These are phyloP conservation scores for Hedya salicella DNA, from an alignment of 2,888 invertebrate genomes.

Conservation along the genomic window DNA sequence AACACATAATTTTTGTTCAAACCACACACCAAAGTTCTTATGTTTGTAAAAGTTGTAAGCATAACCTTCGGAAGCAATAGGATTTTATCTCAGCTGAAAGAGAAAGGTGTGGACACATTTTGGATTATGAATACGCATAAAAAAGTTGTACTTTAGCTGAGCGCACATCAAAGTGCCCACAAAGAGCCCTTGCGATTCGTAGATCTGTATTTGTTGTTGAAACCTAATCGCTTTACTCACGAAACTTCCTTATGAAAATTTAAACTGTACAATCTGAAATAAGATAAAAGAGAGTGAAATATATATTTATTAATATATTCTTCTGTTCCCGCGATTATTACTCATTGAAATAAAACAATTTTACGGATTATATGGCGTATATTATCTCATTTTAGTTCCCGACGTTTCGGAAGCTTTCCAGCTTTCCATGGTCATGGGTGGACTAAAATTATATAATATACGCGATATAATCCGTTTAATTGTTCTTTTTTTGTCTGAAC, in stretches of 20 bases:
- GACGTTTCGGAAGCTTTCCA: no score
- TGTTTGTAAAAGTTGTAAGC: no score
- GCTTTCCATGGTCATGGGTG: no score
- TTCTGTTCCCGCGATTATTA: no score
- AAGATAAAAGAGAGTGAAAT: neutral
- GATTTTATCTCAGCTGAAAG: neutral
- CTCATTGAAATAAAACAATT: no score
- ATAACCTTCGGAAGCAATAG: neutral
- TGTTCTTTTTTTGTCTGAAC: no score
- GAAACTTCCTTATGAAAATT: neutral
- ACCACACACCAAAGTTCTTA: neutral
- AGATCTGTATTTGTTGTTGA: neutral
- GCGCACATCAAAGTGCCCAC: neutral
- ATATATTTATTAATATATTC: no score
- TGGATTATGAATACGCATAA: conserved; percentile 8
- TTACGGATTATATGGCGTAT: no score
- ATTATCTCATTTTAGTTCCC: no score
- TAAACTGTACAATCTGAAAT: neutral
- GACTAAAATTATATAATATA: no score
- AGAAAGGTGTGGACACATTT: neutral
- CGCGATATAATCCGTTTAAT: no score
- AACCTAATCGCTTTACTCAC: neutral
- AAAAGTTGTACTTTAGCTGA: conserved; percentile 1
- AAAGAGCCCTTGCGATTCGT: neutral
- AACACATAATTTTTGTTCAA: neutral